Percentiles rank a stretch among this genome's conserved stretches.
Evolutionary conservation across 2,888 invertebrate species (phyloP).

Genomic region (Frankliniella intonsa): DNA sequence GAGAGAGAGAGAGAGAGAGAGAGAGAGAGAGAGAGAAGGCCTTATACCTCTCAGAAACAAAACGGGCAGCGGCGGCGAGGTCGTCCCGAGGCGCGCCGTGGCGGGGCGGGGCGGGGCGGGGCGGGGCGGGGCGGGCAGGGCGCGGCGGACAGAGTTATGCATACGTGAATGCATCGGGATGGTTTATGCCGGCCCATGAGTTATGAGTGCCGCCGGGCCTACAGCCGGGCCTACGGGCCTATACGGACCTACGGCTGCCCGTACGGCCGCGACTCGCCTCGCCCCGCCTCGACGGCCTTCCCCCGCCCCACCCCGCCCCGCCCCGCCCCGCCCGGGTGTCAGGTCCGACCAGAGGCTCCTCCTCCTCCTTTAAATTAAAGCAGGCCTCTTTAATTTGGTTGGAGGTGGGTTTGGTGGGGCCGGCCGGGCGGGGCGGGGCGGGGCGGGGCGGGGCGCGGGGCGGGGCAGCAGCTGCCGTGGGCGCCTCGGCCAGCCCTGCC

Average conservation of each 20-base stretch:
- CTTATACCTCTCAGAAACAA: background rate
- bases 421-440: no score
- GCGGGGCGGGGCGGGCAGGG: background rate
- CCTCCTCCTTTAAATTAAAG: conserved; percentile 16
- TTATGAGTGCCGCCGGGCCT: background rate
- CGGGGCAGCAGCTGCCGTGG: no score
- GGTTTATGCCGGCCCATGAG: conserved; percentile 7
- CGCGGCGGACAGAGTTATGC: conserved; percentile 13
- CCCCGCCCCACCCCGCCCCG: background rate
- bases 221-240: background rate
- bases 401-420: background rate
- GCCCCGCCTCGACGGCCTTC: background rate
- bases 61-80: background rate
- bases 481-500: background rate
- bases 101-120: background rate
- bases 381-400: conserved; percentile 20
- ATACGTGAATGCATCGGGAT: conserved; percentile 13
- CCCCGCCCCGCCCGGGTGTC: no score
- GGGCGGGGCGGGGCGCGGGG: no score
- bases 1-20: no score
- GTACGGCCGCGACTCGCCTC: background rate
- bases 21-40: no score
- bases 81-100: background rate
- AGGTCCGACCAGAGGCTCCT: no score
- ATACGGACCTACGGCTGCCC: background rate